Evolutionary conservation across 2,113 vertebrate genomes (phyloP).

Genomic region (Brienomyrus longianalis): DNA sequence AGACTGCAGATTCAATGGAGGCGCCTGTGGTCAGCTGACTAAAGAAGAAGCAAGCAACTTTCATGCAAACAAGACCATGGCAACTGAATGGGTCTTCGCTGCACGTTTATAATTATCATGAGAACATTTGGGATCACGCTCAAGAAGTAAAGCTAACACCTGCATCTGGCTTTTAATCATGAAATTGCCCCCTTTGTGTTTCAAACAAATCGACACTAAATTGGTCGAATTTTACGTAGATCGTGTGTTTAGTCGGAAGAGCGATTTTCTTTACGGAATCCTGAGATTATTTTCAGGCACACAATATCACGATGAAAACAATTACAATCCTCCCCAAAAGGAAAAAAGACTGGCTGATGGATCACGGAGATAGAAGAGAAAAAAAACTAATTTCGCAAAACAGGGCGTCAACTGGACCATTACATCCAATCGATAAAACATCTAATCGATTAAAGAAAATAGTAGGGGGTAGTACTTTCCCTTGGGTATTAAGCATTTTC

Average conservation of each 20-base stretch:
- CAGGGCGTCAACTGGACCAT: background rate
- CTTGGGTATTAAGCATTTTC: background rate
- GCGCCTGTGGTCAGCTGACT: background rate
- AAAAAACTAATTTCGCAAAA: background rate
- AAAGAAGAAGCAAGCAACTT: background rate
- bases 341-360: background rate
- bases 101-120: background rate
- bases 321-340: background rate
- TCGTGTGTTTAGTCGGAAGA: background rate
- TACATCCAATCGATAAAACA: background rate
- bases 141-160: background rate
- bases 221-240: background rate
- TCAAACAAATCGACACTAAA: background rate
- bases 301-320: background rate
- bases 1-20: background rate
- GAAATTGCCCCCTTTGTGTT: background rate
- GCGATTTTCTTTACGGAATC: background rate
- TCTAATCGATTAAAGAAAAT: background rate
- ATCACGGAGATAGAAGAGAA: background rate
- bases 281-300: background rate
- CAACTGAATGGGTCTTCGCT: background rate
- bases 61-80: background rate
- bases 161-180: background rate
- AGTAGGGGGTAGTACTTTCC: background rate
- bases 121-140: background rate